Evolutionary conservation across 2,888 invertebrate genomes (phyloP).

Genomic region (Erebia epiphron): DNA sequence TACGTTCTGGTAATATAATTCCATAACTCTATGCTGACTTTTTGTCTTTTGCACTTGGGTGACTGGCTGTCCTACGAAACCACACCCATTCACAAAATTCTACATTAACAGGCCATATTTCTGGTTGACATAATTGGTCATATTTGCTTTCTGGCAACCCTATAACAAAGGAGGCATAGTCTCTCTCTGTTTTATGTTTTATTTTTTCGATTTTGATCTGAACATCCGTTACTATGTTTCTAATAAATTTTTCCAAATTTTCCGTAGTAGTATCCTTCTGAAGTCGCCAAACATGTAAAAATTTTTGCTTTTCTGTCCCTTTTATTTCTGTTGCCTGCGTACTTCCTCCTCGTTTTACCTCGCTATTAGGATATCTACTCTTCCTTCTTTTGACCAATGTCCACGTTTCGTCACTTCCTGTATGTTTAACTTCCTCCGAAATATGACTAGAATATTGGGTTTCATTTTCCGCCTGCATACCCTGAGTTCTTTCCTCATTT

Average conservation of each 20-base stretch:
- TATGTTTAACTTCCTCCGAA: background rate
- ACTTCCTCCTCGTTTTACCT: constrained; percentile 16
- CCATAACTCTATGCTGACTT: background rate
- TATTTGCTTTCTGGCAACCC: constrained; percentile 26
- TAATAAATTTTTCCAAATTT: constrained; percentile 12
- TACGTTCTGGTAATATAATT: constrained; percentile 33
- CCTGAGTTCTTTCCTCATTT: background rate
- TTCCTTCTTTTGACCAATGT: background rate
- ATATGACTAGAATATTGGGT: too few species aligned
- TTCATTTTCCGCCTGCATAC: too few species aligned
- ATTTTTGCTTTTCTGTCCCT: constrained; percentile 22
- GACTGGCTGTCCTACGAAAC: constrained; percentile 30
- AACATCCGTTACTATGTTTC: background rate
- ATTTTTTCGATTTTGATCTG: background rate
- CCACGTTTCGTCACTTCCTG: background rate
- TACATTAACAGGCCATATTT: constrained; percentile 28
- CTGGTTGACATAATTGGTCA: constrained; percentile 24
- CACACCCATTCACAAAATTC: constrained; percentile 35
- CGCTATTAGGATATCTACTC: constrained; percentile 4
- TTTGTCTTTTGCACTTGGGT: background rate
- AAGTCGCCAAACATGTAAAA: constrained; percentile 29
- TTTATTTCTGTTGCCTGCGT: background rate
- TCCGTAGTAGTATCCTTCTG: constrained; percentile 21
- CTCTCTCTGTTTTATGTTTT: constrained; percentile 3
- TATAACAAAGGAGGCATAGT: constrained; percentile 31